phyloP scores from a whole-genome alignment of 2,797 vertebrate species.

The Microtus agrestis region DNA sequence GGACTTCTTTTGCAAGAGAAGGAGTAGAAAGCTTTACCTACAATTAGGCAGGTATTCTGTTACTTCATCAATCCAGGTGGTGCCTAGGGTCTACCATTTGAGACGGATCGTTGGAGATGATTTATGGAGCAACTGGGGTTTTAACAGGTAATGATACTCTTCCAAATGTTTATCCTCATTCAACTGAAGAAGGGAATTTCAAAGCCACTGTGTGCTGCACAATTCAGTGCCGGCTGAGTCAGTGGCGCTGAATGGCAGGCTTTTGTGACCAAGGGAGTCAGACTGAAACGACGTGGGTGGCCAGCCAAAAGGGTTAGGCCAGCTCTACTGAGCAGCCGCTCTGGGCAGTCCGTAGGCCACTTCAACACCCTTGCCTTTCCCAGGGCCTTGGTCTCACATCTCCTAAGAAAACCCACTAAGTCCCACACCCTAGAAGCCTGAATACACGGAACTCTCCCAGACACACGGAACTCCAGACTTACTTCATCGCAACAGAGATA shows the following conservation, averaged over 20 bases:
- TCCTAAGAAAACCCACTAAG: constrained; percentile 14
- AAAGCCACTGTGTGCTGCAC: constrained; percentile 73
- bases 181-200: constrained; percentile 51
- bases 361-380: constrained; percentile 50
- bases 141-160: neutral
- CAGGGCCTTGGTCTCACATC: constrained; percentile 43
- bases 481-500: constrained; percentile 65
- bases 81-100: neutral
- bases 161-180: constrained; percentile 22
- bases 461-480: constrained; percentile 70
- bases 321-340: neutral
- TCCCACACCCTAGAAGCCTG: constrained; percentile 35
- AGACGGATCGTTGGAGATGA: neutral
- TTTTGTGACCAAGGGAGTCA: constrained; percentile 79
- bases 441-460: constrained; percentile 72
- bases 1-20: neutral
- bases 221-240: constrained; percentile 79
- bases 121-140: constrained; percentile 46
- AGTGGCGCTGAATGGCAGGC: constrained; percentile 78
- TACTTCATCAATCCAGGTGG: constrained; percentile 32
- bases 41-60: constrained; percentile 19
- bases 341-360: neutral
- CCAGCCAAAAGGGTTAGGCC: constrained; percentile 57
- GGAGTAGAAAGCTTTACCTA: neutral
- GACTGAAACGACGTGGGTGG: constrained; percentile 69